Conservation (phyloP, 2,797 vertebrate species). For the Numenius phaeopus region DNA sequence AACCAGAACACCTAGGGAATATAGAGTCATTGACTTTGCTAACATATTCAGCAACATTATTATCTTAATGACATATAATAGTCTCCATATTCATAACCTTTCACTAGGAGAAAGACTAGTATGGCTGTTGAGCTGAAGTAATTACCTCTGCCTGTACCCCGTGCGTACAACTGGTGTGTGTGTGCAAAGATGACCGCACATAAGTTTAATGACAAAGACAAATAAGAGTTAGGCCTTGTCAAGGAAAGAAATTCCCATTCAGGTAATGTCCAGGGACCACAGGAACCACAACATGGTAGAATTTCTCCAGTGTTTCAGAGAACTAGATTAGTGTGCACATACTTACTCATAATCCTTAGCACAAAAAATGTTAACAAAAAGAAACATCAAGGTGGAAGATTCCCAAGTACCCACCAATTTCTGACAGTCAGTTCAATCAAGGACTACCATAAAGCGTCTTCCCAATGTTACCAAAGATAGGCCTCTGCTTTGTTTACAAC, state of each 20-base stretch:
- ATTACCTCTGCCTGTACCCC: background rate
- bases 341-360: background rate
- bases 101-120: background rate
- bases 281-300: background rate
- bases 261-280: background rate
- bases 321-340: accelerated
- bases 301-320: background rate
- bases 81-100: conserved; percentile 29
- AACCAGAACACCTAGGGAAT: conserved; percentile 1
- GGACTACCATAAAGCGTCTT: background rate
- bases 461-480: no score
- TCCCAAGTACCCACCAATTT: background rate
- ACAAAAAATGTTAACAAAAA: background rate
- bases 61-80: conserved; percentile 61
- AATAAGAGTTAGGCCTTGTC: background rate
- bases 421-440: background rate
- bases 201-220: background rate
- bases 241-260: background rate
- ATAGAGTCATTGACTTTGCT: background rate
- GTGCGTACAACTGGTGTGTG: background rate
- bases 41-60: conserved; percentile 21
- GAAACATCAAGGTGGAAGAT: background rate
- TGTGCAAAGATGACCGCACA: background rate
- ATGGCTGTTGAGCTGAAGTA: background rate
- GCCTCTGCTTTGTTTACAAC: no score